A percentile compares a stretch with the other conserved stretches of the same genome.
phyloP scores from a whole-genome alignment of 2,888 invertebrate genomes.

The Allolobophora icterica region DNA sequence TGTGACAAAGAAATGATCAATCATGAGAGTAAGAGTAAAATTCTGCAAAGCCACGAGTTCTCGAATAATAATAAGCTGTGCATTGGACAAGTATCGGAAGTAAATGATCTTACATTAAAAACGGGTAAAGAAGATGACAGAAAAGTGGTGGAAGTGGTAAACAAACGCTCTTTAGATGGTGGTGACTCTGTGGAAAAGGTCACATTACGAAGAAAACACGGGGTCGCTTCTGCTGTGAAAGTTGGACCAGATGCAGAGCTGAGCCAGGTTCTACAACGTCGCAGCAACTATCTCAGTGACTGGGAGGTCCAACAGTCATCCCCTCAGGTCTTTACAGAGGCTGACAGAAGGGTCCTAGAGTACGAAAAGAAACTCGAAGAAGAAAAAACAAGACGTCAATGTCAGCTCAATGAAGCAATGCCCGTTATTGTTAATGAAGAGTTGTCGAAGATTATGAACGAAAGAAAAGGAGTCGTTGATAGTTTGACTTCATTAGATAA shows the following conservation, averaged over 20 bases:
- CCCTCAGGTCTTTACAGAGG: not conserved
- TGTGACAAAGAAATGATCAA: not conserved
- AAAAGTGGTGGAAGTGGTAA: not conserved
- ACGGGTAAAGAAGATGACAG: not conserved
- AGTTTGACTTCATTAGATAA: not conserved
- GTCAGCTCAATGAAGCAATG: not conserved
- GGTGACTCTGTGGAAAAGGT: not conserved
- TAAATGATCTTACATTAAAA: not conserved
- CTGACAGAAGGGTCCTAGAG: not conserved
- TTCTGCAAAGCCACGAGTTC: not conserved
- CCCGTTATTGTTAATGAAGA: conserved; percentile 13
- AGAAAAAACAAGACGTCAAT: not conserved
- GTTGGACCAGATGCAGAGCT: conserved; percentile 28
- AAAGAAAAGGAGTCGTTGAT: not conserved
- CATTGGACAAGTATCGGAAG: not conserved
- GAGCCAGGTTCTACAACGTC: conserved; percentile 21
- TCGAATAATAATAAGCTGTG: not conserved
- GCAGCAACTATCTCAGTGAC: conserved; percentile 31
- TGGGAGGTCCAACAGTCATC: conserved; percentile 27
- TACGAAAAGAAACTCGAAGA: conserved; percentile 13
- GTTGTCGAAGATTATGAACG: conserved; percentile 18
- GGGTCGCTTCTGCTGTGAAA: not conserved
- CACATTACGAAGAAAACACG: not conserved
- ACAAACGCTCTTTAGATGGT: not conserved
- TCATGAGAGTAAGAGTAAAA: not conserved